Evolutionary conservation across 92 coral and sea anemone genomes (phyloP).

Genomic region (Palythoa grandis): DNA sequence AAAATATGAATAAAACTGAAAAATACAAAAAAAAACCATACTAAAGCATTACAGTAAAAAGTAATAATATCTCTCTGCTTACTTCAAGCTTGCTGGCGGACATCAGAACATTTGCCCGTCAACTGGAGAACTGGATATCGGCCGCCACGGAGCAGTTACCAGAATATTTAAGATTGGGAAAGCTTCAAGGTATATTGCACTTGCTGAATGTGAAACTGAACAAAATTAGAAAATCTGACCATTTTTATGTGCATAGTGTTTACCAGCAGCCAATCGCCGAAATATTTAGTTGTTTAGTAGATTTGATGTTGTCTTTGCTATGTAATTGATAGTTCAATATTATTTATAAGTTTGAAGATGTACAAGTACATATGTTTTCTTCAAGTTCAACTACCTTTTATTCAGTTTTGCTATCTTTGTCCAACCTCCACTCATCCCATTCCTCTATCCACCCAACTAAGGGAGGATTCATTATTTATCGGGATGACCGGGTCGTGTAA

Average conservation of each 20-base stretch:
- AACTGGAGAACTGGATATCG: constrained; percentile 88
- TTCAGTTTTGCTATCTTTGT: too few species aligned
- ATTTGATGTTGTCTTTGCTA: too few species aligned
- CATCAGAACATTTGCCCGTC: constrained; percentile 93
- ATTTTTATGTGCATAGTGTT: background rate
- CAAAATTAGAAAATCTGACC: background rate
- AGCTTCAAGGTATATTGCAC: constrained; percentile 81
- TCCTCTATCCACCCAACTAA: background rate
- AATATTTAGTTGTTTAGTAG: too few species aligned
- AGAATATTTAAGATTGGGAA: constrained; percentile 87
- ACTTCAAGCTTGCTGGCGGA: constrained; percentile 69
- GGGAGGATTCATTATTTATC: too few species aligned
- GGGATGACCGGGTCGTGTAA: too few species aligned
- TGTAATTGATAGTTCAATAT: too few species aligned
- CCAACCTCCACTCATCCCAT: background rate
- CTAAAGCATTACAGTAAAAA: background rate
- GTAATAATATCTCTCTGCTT: background rate
- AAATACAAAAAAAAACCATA: too few species aligned
- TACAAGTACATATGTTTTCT: background rate
- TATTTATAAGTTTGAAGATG: too few species aligned
- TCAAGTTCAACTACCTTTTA: too few species aligned
- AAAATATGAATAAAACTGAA: too few species aligned
- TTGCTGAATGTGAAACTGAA: background rate
- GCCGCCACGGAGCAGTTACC: constrained; percentile 85
- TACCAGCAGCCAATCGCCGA: background rate